Evolutionary conservation across 2,888 invertebrate species (phyloP).

Genomic region (Camptogramma bilineatum): DNA sequence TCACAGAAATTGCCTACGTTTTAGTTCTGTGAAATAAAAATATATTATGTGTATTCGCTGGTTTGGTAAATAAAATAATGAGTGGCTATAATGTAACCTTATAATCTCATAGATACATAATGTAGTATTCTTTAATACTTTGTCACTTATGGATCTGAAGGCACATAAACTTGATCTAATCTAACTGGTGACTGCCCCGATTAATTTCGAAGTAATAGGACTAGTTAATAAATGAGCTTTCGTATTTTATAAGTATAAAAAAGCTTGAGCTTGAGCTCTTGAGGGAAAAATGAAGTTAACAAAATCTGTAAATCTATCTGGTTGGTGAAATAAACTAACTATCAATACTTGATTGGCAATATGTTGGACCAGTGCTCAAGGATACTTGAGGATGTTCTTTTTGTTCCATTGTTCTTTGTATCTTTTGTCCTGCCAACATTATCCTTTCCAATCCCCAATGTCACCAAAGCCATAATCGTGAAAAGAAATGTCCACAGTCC

Average conservation of each 20-base stretch:
- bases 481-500: constrained; percentile 30
- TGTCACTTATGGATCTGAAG: no score
- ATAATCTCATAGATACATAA: no score
- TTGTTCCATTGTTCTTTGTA: not conserved
- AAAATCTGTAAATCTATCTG: no score
- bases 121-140: no score
- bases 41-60: constrained; percentile 10
- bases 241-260: no score
- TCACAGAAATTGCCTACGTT: constrained; percentile 59
- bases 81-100: no score
- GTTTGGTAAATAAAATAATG: constrained; percentile 1
- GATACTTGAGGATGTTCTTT: not conserved
- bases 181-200: no score
- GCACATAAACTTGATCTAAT: no score
- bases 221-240: no score
- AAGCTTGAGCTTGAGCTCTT: no score
- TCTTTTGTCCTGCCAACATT: constrained; percentile 2
- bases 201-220: no score
- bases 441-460: constrained; percentile 20
- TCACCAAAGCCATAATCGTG: constrained; percentile 23
- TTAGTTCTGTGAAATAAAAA: constrained; percentile 24
- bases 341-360: not conserved
- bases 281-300: not conserved
- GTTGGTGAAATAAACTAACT: no score
- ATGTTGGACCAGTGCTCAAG: not conserved